Percentiles rank a stretch among this genome's conserved stretches.
phyloP scores from a whole-genome alignment of 1,140 invertebrate genomes.

The Mya arenaria region DNA sequence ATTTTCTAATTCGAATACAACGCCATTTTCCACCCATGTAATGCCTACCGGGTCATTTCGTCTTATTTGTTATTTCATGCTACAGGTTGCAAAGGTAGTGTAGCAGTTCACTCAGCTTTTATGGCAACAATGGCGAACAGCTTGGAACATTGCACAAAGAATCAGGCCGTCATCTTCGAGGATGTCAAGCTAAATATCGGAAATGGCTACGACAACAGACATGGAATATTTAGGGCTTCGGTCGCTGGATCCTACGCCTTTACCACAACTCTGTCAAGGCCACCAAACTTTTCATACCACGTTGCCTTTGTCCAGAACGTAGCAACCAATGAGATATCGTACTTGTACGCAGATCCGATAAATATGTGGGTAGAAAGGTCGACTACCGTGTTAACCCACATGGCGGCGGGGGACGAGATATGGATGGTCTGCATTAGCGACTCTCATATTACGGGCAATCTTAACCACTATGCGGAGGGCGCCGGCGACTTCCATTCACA shows the following conservation, averaged over 20 bases:
- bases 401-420: constrained; percentile 8
- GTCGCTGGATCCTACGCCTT: constrained; percentile 19
- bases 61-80: too few relatives aligned
- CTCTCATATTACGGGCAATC: constrained; percentile 5
- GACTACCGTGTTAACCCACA: constrained; percentile 16
- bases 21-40: too few relatives aligned
- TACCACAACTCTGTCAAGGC: constrained; percentile 3
- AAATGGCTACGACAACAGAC: background rate
- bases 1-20: too few relatives aligned
- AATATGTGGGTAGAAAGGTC: constrained; percentile 17
- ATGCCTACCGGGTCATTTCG: too few relatives aligned
- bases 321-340: background rate
- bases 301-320: background rate
- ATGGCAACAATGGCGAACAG: background rate
- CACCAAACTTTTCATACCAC: background rate
- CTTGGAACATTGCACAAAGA: background rate
- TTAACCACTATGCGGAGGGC: constrained; percentile 16
- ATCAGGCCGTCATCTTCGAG: constrained; percentile 26
- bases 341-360: constrained; percentile 10
- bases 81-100: constrained; percentile 15
- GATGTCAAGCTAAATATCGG: constrained; percentile 14
- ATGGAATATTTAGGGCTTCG: constrained; percentile 27
- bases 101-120: constrained; percentile 1
- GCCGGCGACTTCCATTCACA: constrained; percentile 27
- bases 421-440: constrained; percentile 21